A percentile compares a stretch with the other conserved stretches of the same genome.
These are phyloP conservation scores for Lasioglossum lativentre DNA, from an alignment of 2,888 invertebrate genomes.

Conservation along the genomic window DNA sequence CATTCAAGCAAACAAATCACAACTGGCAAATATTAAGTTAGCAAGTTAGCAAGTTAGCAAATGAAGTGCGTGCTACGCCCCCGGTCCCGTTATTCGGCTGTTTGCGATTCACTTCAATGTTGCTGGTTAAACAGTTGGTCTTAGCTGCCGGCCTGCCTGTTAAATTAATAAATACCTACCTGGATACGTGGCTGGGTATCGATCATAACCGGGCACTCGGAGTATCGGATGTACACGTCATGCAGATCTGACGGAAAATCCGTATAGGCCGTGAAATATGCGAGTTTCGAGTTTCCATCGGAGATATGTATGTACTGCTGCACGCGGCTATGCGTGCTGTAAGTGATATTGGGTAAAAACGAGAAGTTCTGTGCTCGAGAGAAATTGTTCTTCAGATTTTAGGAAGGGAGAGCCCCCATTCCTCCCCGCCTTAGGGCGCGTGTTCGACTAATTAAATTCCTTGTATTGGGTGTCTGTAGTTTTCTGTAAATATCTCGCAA, in stretches of 20 bases:
- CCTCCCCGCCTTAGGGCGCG: no score
- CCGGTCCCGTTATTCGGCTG: constrained; percentile 26
- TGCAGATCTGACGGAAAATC: constrained; percentile 12
- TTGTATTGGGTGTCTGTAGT: no score
- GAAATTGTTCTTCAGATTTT: neutral
- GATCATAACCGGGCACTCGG: constrained; percentile 16
- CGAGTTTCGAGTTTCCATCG: constrained; percentile 21
- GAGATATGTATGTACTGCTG: neutral
- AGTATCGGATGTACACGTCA: neutral
- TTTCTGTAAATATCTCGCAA: no score
- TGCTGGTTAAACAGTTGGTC: constrained; percentile 42
- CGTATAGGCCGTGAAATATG: constrained; percentile 21
- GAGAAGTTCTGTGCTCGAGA: neutral
- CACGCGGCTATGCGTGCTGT: neutral
- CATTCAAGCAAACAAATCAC: no score
- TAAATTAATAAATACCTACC: constrained; percentile 46
- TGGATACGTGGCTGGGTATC: constrained; percentile 18
- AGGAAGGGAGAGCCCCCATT: no score
- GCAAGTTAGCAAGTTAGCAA: constrained; percentile 27
- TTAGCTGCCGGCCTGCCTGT: constrained; percentile 33
- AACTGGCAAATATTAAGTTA: no score
- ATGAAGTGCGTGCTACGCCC: neutral
- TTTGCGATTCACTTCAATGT: constrained; percentile 43
- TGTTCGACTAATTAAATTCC: no score
- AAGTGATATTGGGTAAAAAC: constrained; percentile 17